Base-by-base conservation (phyloP, 2,888 invertebrate species). In the Trachelus iudaicus region DNA sequence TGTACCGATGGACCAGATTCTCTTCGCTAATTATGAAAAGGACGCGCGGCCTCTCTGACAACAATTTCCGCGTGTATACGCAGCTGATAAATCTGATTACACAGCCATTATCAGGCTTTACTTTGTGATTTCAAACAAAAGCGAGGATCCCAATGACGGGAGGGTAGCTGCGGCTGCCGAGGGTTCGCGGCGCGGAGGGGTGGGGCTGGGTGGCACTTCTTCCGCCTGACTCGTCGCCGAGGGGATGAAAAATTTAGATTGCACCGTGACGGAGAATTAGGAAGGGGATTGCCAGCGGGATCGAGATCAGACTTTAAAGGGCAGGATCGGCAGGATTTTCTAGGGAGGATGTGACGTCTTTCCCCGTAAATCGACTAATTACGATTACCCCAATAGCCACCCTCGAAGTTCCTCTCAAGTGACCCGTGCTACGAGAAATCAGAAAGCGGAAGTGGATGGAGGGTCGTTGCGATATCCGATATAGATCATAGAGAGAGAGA, bases 241-340 rank as follows among this genome's bases (percentile, higher is more conserved):
- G 87, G 87, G 89, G 87, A 92, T 92, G 92, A 92, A 92, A 91
- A 92, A 92, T 92, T 92, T 92, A 92, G 92, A 92, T 92, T 92
- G 92, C 92, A 92, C 92, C 91, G 91, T 90, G 23, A 6, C 56
- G 6, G 23, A 56, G 56, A 23, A 56, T 56, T 23, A 56, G 56
- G 56, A 56, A 23, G 56, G 56, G 56, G 56, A 56, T 56, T 56
- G 56, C 15, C 40, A 40, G 40, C 40, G 15, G 40, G 40, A 56
- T 56, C 56, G 56, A 56, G 56, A 56, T 56, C 56, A 56, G 56
- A 56, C 56, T 56, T 56, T 56, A 56, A 56, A 56, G 56, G 56
- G 56, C n/a, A 56, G 56, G 56, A 9, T 56, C 56, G 56, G 23
- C 9, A 56, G 56, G 23, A 56, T 56, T 56, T 56, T 56, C 56